Conservation (phyloP, 1,140 invertebrate species). For the Pemphigus obesinymphae region DNA sequence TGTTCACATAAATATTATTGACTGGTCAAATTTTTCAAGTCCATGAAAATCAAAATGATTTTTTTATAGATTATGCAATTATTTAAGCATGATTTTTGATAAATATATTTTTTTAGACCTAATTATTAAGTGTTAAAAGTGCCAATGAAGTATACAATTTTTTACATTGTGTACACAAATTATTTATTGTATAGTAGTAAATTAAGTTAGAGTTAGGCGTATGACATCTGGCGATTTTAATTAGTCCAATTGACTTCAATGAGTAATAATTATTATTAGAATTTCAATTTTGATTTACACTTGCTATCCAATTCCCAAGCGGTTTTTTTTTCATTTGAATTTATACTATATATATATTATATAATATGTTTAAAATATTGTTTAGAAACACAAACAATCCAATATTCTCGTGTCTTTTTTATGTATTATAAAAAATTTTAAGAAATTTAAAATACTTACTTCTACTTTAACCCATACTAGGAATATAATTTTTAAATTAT, state of each 20-base stretch:
- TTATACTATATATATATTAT: neutral
- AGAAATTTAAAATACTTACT: conserved; percentile 9
- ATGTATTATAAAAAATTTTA: neutral
- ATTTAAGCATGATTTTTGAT: conserved; percentile 21
- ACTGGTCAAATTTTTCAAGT: conserved; percentile 31
- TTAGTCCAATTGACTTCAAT: conserved; percentile 39
- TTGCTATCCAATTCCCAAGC: neutral
- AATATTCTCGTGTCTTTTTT: neutral
- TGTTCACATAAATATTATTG: conserved; percentile 14
- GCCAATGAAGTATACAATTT: conserved; percentile 36
- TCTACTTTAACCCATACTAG: neutral
- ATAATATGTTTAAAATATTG: neutral
- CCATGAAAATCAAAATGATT: conserved; percentile 34
- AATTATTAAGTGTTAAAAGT: conserved; percentile 31
- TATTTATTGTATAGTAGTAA: conserved; percentile 23
- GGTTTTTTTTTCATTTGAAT: neutral
- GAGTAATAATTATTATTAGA: conserved; percentile 26
- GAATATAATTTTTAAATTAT: conserved; percentile 4
- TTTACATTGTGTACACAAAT: conserved; percentile 20
- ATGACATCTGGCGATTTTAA: conserved; percentile 37
- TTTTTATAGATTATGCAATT: neutral
- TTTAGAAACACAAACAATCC: neutral
- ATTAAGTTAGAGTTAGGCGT: conserved; percentile 23
- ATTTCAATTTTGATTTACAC: conserved; percentile 8
- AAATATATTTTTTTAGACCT: conserved; percentile 17